phyloP scores from a whole-genome alignment of 2,113 vertebrate genomes.

The Syngnathus typhle region DNA sequence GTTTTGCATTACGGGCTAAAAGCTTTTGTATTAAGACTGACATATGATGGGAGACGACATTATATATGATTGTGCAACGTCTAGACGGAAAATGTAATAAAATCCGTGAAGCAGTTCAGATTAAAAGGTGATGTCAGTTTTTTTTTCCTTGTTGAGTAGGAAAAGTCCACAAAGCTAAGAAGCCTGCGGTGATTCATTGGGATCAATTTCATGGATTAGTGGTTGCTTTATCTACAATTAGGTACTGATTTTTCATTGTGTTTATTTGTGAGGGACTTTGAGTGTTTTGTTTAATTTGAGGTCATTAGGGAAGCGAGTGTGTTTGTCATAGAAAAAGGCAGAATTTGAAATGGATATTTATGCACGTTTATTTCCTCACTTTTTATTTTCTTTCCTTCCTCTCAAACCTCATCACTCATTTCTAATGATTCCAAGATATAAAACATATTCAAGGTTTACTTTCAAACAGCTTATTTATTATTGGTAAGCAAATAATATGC shows the following conservation, averaged over 20 bases:
- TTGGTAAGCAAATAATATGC: background rate
- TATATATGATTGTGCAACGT: background rate
- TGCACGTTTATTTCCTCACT: background rate
- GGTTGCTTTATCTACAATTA: background rate
- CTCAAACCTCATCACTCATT: background rate
- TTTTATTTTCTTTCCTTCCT: background rate
- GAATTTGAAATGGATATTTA: background rate
- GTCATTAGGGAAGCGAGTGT: background rate
- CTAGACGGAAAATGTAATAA: conserved; percentile 5
- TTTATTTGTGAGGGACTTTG: background rate
- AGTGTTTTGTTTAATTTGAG: background rate
- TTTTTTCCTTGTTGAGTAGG: background rate
- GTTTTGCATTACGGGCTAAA: background rate
- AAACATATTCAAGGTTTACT: background rate
- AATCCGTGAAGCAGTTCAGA: conserved; percentile 6
- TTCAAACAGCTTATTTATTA: background rate
- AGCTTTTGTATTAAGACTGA: background rate
- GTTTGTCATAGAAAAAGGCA: background rate
- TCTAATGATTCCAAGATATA: background rate
- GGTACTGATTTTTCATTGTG: background rate
- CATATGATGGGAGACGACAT: background rate
- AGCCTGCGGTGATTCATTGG: background rate
- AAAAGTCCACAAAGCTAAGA: background rate
- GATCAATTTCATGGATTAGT: background rate
- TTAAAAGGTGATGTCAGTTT: background rate